A percentile compares a stretch with the other conserved stretches of the same genome.
Conservation (phyloP, 2,797 vertebrate species). For the Pempheris klunzingeri region DNA sequence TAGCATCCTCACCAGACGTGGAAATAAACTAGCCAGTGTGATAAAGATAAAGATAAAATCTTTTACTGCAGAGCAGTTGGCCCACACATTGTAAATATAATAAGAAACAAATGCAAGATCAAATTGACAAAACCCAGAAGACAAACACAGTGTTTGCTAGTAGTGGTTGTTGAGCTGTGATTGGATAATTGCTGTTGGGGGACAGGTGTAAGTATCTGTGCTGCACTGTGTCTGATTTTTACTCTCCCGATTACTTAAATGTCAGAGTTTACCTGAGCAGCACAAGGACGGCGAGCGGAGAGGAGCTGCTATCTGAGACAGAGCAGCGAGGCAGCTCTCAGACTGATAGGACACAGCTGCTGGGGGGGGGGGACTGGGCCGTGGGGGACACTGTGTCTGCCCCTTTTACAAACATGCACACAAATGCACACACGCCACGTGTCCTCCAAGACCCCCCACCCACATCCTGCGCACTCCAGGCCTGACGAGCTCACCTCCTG, state of each 20-base stretch:
- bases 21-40: neutral
- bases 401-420: slow-evolving; percentile 16
- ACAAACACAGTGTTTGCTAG: no score
- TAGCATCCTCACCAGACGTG: neutral
- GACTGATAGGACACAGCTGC: slow-evolving; percentile 73
- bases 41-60: no score
- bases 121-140: no score
- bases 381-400: slow-evolving; percentile 25
- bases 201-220: neutral
- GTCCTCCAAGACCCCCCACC: slow-evolving; percentile 46
- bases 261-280: slow-evolving; percentile 73
- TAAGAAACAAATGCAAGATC: no score
- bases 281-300: slow-evolving; percentile 34
- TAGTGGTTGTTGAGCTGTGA: no score
- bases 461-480: slow-evolving; percentile 63
- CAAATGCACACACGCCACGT: slow-evolving; percentile 12
- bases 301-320: slow-evolving; percentile 60
- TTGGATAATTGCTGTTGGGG: no score
- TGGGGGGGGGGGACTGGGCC: slow-evolving; percentile 46
- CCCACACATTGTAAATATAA: no score
- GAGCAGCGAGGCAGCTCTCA: slow-evolving; percentile 57
- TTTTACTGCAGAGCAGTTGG: neutral
- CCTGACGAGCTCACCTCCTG: slow-evolving; percentile 53
- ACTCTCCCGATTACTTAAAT: slow-evolving; percentile 9
- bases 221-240: no score